phyloP scores from a whole-genome alignment of 2,113 vertebrate genomes.

The Phrynosoma blainvillii region DNA sequence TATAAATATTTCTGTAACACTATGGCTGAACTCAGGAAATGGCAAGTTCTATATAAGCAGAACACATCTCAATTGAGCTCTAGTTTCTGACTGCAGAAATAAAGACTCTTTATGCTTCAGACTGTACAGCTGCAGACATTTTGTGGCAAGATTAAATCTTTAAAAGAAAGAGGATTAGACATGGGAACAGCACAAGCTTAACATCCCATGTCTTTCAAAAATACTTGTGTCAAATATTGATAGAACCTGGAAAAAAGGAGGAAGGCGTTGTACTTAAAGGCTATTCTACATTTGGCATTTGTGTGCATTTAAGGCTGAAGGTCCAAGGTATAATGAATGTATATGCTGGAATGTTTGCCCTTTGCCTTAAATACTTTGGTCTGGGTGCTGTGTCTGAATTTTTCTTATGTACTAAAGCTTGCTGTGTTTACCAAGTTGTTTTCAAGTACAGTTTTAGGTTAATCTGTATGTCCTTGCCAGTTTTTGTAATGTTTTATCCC shows the following conservation, averaged over 20 bases:
- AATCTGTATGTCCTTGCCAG: neutral
- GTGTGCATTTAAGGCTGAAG: neutral
- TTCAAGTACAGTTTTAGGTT: conserved; percentile 27
- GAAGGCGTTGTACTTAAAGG: neutral
- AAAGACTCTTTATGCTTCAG: neutral
- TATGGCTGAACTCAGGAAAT: neutral
- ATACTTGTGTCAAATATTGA: neutral
- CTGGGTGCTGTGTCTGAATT: neutral
- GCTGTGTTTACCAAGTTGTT: conserved; percentile 33
- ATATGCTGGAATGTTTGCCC: neutral
- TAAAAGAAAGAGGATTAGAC: conserved; percentile 21
- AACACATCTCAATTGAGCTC: neutral
- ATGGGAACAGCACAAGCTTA: neutral
- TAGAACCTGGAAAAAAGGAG: conserved; percentile 18
- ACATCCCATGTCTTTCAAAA: neutral
- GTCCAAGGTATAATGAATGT: neutral
- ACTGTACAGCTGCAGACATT: neutral
- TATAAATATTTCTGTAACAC: neutral
- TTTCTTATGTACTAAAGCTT: conserved; percentile 20
- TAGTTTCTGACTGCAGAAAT: neutral
- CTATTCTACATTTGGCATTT: neutral
- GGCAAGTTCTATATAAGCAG: neutral
- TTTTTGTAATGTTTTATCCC: conserved; percentile 7
- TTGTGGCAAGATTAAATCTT: conserved; percentile 22
- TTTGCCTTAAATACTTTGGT: conserved; percentile 2